Percentiles rank a stretch among this genome's conserved stretches.
Conservation (phyloP, 2,888 invertebrate genomes). For the Eupithecia pulchellata region DNA sequence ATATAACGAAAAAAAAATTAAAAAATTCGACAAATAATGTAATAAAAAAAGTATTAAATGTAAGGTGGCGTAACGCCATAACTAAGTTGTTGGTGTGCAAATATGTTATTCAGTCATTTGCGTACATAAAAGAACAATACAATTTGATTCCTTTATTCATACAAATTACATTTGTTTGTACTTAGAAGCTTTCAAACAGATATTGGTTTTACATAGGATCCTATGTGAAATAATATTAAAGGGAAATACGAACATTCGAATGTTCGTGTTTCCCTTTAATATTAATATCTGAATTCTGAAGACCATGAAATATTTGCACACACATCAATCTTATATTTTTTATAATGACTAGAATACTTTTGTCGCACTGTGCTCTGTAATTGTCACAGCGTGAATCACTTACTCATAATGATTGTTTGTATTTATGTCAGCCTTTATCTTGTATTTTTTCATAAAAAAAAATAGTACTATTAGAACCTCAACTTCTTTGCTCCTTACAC, state of each 20-base stretch:
- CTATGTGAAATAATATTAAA: no score
- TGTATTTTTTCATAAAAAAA: neutral
- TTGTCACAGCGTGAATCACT: slow-evolving; percentile 67
- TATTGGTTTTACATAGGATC: neutral
- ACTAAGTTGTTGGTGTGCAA: slow-evolving; percentile 54
- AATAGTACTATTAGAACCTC: neutral
- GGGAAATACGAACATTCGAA: no score
- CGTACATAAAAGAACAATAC: slow-evolving; percentile 11
- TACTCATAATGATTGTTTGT: slow-evolving; percentile 75
- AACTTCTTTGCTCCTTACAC: neutral
- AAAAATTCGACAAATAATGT: slow-evolving; percentile 83
- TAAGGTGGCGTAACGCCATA: slow-evolving; percentile 73
- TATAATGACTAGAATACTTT: slow-evolving; percentile 73
- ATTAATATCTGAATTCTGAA: neutral
- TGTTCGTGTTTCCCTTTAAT: neutral
- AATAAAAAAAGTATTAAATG: slow-evolving; percentile 77
- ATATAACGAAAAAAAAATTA: slow-evolving; percentile 74
- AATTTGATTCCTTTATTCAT: neutral
- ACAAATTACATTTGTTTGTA: neutral
- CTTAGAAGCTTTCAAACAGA: neutral
- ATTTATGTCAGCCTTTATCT: slow-evolving; percentile 53
- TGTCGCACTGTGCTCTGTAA: slow-evolving; percentile 67
- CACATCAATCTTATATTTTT: slow-evolving; percentile 65
- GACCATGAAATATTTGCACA: slow-evolving; percentile 54
- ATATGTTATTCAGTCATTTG: slow-evolving; percentile 40